Conservation (phyloP, 92 coral and sea anemone genomes). For the Desmophyllum pertusum region DNA sequence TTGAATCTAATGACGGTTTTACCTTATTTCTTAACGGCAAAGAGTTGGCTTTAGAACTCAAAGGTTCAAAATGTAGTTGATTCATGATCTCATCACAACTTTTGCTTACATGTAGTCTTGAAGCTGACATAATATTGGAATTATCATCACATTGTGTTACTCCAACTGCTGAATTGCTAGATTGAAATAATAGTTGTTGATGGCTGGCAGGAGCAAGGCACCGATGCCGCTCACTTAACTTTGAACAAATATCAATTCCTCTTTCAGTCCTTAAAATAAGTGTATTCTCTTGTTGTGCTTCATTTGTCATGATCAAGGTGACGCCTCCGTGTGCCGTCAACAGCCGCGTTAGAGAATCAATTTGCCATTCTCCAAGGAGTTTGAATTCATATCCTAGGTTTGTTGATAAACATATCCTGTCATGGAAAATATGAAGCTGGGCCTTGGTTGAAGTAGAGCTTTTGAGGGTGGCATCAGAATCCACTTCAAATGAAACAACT, state of each 20-base stretch:
- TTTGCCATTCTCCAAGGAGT: slow-evolving; percentile 27
- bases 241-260: slow-evolving; percentile 19
- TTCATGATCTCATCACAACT: slow-evolving; percentile 1
- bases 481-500: slow-evolving; percentile 38
- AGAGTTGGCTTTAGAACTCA: background rate
- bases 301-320: background rate
- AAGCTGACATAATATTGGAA: slow-evolving; percentile 12
- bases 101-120: slow-evolving; percentile 13
- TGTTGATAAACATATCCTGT: slow-evolving; percentile 31
- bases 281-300: slow-evolving; percentile 5
- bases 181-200: background rate
- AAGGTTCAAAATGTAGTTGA: background rate
- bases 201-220: background rate
- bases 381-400: slow-evolving; percentile 24
- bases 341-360: background rate
- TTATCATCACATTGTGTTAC: slow-evolving; percentile 8
- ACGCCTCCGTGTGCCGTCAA: background rate
- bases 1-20: background rate
- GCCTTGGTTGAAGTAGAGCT: background rate
- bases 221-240: background rate
- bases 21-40: background rate
- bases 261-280: slow-evolving; percentile 17
- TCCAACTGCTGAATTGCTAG: background rate
- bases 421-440: slow-evolving; percentile 40
- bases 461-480: background rate